Base-by-base conservation (phyloP, 2,888 invertebrate species). In the Odontocolon sp. region DNA sequence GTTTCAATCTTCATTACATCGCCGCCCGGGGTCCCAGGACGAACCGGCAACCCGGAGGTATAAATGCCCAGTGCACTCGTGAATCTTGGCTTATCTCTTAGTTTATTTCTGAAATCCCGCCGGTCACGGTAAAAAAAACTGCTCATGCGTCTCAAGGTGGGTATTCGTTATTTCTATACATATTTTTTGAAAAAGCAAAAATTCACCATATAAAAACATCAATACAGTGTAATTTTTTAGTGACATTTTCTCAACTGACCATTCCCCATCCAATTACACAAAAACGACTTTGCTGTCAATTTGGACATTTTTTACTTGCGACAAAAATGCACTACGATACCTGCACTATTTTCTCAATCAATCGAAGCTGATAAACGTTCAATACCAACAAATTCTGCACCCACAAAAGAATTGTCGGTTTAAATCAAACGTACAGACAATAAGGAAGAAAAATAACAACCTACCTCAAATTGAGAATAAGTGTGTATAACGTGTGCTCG, bases 81-180 rank as follows among this genome's bases (percentile, higher is more conserved):
- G 80, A 82, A 85, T 87, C 85, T 84, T 83, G 82, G 82, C 84
- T 86, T 75, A 36, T 77, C 72, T 69, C 77, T 38, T 64, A 54
- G 73, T 77, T 69, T 52, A 18, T 38, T 59, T 63, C 47, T 57
- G 36, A 28, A 54, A 47, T 54, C 52, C 21, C 16, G 23, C 3
- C 33, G 26, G 47, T 64, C 57, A 59, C 52, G 42, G 57, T 52
- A 14, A 16, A 69, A 73, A 33, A 70, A 42, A 54, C 77, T 82
- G 81, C 83, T 83, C 78, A 89, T 89, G 89, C 83, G 85, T 85
- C 79, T 84, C 59, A 85, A 89, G 88, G 89, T 89, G 81, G 81
- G 86, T 84, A 67, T 77, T 33, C n/a, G 28, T 31, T 61, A 5
- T 45, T 68, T 21, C 54, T 61, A 3, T 31, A 23, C 2, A 31